Evolutionary conservation across 2,113 vertebrate genomes (phyloP).

Genomic region (Cariama cristata): DNA sequence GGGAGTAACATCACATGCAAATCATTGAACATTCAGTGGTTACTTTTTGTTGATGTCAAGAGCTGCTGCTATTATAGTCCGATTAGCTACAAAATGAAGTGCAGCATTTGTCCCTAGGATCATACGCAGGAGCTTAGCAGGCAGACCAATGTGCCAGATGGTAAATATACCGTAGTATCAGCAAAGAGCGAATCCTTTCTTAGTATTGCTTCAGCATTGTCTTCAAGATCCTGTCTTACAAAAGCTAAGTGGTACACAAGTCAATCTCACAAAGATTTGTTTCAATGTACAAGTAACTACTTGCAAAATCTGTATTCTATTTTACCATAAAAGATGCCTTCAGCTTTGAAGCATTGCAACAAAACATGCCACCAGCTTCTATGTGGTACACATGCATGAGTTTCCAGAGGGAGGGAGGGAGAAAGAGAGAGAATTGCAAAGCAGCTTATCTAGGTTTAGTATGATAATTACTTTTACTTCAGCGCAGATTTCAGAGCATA

Average conservation of each 20-base stretch:
- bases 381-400: not conserved
- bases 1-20: not conserved
- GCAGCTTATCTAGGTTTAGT: slow-evolving; percentile 47
- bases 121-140: not conserved
- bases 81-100: slow-evolving; percentile 22
- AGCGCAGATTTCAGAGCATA: not conserved
- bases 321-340: not conserved
- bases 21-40: not conserved
- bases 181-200: not conserved
- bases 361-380: not conserved
- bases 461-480: slow-evolving; percentile 21
- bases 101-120: slow-evolving; percentile 32
- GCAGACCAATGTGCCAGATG: not conserved
- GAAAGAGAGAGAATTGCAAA: not conserved
- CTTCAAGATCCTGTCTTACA: not conserved
- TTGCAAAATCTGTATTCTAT: not conserved
- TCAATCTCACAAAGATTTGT: not conserved
- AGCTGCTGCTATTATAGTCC: not conserved
- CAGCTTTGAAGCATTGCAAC: not conserved
- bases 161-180: not conserved
- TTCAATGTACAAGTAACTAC: not conserved
- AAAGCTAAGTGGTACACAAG: not conserved
- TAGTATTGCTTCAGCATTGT: not conserved
- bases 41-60: not conserved
- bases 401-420: not conserved